Conservation (phyloP, 2,797 vertebrate species). For the Geotrypetes seraphini region DNA sequence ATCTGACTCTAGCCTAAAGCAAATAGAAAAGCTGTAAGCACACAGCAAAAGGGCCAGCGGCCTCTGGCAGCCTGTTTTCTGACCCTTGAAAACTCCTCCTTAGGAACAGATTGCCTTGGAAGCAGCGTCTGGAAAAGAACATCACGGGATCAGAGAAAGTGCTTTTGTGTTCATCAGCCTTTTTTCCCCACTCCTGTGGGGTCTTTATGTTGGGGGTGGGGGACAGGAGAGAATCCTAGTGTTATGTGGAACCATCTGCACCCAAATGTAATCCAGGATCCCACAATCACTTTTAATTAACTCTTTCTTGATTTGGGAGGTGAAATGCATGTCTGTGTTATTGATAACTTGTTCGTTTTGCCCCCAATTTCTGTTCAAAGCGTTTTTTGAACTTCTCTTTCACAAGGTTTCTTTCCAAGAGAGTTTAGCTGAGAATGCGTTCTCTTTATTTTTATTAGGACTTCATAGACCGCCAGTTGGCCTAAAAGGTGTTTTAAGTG, state of each 20-base stretch:
- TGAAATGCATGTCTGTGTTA: too few species aligned
- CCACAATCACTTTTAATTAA: conserved; percentile 72
- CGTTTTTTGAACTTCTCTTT: too few species aligned
- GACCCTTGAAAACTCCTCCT: conserved; percentile 73
- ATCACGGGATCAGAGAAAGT: conserved; percentile 82
- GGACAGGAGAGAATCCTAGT: conserved; percentile 39
- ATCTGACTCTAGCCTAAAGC: too few species aligned
- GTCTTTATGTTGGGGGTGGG: conserved; percentile 36
- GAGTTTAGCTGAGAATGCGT: too few species aligned
- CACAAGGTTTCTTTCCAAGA: too few species aligned
- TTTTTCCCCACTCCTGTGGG: conserved; percentile 46
- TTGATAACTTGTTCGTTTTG: too few species aligned
- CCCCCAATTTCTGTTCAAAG: too few species aligned
- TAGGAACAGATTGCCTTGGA: conserved; percentile 72
- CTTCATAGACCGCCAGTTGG: too few species aligned
- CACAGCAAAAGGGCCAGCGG: conserved; percentile 62
- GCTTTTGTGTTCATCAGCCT: conserved; percentile 80
- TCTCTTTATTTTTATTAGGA: too few species aligned
- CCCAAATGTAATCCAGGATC: conserved; percentile 73
- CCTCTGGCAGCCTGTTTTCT: conserved; percentile 62
- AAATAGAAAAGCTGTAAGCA: conserved; percentile 37
- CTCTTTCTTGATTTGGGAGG: too few species aligned
- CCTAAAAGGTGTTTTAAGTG: too few species aligned
- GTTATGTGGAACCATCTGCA: conserved; percentile 82
- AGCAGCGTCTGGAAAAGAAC: conserved; percentile 81